Base-by-base conservation (phyloP, 2,113 vertebrate genomes). In the Pionites leucogaster region DNA sequence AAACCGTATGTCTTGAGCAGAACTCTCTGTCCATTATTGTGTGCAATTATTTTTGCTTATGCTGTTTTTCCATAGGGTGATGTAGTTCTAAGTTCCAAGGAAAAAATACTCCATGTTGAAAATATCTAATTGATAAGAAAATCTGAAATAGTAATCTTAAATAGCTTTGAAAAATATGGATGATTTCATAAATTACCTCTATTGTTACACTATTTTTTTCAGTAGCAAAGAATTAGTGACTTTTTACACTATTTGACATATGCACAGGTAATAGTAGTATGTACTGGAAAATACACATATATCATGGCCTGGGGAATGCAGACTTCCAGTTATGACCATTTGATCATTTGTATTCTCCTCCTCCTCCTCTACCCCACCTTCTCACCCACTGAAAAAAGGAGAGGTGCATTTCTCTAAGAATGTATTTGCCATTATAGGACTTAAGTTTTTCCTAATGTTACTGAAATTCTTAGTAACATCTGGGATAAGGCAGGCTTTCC, bases 361-460 rank as follows among this genome's bases (percentile, higher is more conserved):
- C 27, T 7, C 8, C 23, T 82, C 6, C 23, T 6, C 9, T 15
- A 4, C 1, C 3, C 1, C 0, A 1, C 3, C n/a, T 22, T 29
- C 35, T 55, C 9, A 60, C 4, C 7, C 5, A 16, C 33, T 63
- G 13, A 50, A 78, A 86, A 88, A 72, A 1, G 15, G 19, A 82
- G n/a, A 63, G 8, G 4, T 63, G 23, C 8, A 1, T 95, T 97
- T 89, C 69, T 78, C 9, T 62, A 65, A 77, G 41, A 60, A 23
- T 49, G 20, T 39, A 24, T 25, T 33, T 82, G 23, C 24, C 11
- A 2, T 62, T 55, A 4, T 7, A 29, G 31, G 35, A 33, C 24
- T 80, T 69, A 22, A 46, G 4, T n/a, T 85, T 86, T 62, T 33
- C 41, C 50, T 78, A 31, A 63, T 44, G 6, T 78, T 88, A 70